Evolutionary conservation across 2,888 invertebrate species (phyloP).

Genomic region (Folsomia manolachei): DNA sequence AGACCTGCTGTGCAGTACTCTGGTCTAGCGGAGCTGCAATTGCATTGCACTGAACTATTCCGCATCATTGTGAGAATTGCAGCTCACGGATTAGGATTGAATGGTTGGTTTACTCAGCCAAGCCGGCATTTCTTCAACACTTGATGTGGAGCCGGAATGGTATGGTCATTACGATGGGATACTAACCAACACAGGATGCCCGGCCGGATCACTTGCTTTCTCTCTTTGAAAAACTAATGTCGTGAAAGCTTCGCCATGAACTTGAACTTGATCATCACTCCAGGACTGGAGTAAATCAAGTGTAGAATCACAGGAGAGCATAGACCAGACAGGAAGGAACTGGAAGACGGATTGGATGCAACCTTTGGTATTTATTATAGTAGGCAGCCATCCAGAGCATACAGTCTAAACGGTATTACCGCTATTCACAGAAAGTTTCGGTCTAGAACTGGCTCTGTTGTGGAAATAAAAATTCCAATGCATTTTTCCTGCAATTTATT

Average conservation of each 20-base stretch:
- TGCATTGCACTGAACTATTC: not conserved
- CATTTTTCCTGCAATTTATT: slow-evolving; percentile 3
- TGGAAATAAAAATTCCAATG: not conserved
- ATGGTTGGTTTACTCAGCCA: not conserved
- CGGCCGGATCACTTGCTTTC: not conserved
- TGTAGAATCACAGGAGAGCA: not conserved
- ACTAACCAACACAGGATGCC: not conserved
- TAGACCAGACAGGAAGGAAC: not conserved
- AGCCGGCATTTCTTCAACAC: not conserved
- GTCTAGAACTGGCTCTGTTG: not conserved
- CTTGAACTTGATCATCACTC: slow-evolving; percentile 4
- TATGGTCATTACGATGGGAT: not conserved
- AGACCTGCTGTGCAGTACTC: slow-evolving; percentile 9
- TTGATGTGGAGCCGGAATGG: not conserved
- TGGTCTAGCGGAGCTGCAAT: too few relatives aligned
- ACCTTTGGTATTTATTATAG: not conserved
- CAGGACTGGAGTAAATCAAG: not conserved
- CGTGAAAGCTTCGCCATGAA: too few relatives aligned
- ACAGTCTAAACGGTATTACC: too few relatives aligned
- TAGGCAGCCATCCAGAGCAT: too few relatives aligned
- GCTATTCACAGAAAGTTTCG: too few relatives aligned
- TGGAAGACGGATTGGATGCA: not conserved
- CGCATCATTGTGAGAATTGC: not conserved
- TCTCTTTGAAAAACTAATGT: not conserved
- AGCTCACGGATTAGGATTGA: not conserved